Evolutionary conservation across 2,888 invertebrate species (phyloP).

Genomic region (Masnerella sp.): DNA sequence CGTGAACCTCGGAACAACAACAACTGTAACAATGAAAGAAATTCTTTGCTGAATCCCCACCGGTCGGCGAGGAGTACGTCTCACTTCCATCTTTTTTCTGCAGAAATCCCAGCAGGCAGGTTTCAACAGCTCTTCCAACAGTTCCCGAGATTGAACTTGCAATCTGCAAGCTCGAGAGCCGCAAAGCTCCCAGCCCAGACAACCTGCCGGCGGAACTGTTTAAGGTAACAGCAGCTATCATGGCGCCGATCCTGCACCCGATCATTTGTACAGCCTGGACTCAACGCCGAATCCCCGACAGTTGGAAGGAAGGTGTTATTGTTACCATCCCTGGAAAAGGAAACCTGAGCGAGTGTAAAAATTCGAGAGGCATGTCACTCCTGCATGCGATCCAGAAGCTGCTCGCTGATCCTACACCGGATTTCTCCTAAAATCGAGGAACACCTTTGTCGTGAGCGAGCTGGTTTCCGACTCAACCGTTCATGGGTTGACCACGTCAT

Average conservation of each 20-base stretch:
- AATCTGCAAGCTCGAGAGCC: slow-evolving; percentile 12
- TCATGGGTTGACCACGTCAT: slow-evolving; percentile 16
- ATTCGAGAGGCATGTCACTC: slow-evolving; percentile 22
- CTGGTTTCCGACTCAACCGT: slow-evolving; percentile 12
- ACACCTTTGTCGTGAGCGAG: slow-evolving; percentile 15
- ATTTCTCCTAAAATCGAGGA: slow-evolving; percentile 20
- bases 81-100: background rate
- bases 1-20: slow-evolving; percentile 9
- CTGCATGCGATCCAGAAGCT: slow-evolving; percentile 26
- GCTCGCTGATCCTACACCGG: slow-evolving; percentile 24
- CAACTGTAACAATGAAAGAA: slow-evolving; percentile 19
- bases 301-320: slow-evolving; percentile 25
- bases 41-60: slow-evolving; percentile 15
- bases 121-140: slow-evolving; percentile 9
- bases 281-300: slow-evolving; percentile 8
- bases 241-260: slow-evolving; percentile 11
- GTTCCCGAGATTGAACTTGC: slow-evolving; percentile 17
- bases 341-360: slow-evolving; percentile 17
- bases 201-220: slow-evolving; percentile 24
- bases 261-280: slow-evolving; percentile 8
- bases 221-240: slow-evolving; percentile 21
- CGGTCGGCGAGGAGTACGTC: slow-evolving; percentile 10
- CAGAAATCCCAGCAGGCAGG: slow-evolving; percentile 7
- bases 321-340: slow-evolving; percentile 25
- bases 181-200: slow-evolving; percentile 19